Base-by-base conservation (phyloP, 2,113 vertebrate species). In the Pelecanus crispus region DNA sequence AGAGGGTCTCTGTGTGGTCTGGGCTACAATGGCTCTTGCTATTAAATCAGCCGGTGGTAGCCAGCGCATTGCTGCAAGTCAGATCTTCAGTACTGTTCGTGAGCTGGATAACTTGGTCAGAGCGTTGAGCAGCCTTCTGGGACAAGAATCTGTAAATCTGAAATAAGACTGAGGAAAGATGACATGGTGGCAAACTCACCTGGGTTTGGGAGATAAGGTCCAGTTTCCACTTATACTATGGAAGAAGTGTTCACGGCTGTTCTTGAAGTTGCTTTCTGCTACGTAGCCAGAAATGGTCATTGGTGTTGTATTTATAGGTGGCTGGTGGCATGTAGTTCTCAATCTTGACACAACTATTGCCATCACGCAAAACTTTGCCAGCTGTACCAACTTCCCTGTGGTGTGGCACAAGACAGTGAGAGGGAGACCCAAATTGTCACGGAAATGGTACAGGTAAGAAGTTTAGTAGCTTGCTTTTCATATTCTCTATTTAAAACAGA, bases 401-500 rank as follows among this genome's bases (percentile, higher is more conserved):
- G 99, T 99, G 40, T 99, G 99, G 99, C 99, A 99, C 98, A 99
- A 99, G 97, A 99, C 99, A 1, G 99, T 99, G 32, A 98, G 99
- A 84, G 99, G 99, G 32, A 98, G 99, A 32, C 99, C 99, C 91
- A 99, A 99, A 87, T 97, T 99, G 28, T 99, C 99, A 56, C 98
- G 99, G 94, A 99, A 99, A 94, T 99, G 99, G 99, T 99, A 99
- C 96, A 98, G 99, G 99, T 99, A 97, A 98, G 98, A 94, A 71
- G 25, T 53, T 40, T 15, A 22, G 28, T 45, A 17, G 20, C 45
- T 72, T 74, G 31, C 10, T 66, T 78, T 28, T 50, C 7, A 1
- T 36, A 2, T 45, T 86, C 36, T 68, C 18, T 42, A 0, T 16
- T 70, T 56, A 34, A 85, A 87, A 58, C 42, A 75, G 66, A 61